Percentiles rank a stretch among this genome's conserved stretches.
These are phyloP conservation scores for Microcebus lehilahytsara DNA, from an alignment of 2,113 vertebrate species.

Conservation along the genomic window DNA sequence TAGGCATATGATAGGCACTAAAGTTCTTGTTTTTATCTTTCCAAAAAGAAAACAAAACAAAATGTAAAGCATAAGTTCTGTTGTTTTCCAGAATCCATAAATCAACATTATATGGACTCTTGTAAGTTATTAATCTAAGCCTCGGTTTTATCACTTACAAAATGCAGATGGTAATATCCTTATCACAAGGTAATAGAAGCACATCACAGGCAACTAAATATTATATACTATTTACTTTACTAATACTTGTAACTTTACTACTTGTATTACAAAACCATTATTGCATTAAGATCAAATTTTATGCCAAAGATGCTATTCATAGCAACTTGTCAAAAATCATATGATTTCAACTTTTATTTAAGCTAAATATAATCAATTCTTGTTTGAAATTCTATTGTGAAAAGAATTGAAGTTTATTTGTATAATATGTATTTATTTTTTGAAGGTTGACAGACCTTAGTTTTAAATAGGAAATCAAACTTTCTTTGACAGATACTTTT, in stretches of 20 bases:
- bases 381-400: neutral
- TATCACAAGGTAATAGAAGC: neutral
- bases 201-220: neutral
- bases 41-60: neutral
- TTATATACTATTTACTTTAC: neutral
- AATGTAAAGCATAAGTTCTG: neutral
- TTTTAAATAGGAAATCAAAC: slow-evolving; percentile 13
- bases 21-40: neutral
- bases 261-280: neutral
- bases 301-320: neutral
- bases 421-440: neutral
- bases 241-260: neutral
- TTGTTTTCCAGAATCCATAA: neutral
- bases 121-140: neutral
- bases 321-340: neutral
- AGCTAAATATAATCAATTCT: neutral
- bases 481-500: neutral
- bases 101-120: neutral
- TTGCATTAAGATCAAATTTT: neutral
- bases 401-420: neutral
- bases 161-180: neutral
- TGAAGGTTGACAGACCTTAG: neutral
- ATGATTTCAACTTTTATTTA: neutral
- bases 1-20: neutral
- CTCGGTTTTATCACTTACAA: neutral